Evolutionary conservation across 2,797 vertebrate genomes (phyloP).

Genomic region (Semotilus atromaculatus): DNA sequence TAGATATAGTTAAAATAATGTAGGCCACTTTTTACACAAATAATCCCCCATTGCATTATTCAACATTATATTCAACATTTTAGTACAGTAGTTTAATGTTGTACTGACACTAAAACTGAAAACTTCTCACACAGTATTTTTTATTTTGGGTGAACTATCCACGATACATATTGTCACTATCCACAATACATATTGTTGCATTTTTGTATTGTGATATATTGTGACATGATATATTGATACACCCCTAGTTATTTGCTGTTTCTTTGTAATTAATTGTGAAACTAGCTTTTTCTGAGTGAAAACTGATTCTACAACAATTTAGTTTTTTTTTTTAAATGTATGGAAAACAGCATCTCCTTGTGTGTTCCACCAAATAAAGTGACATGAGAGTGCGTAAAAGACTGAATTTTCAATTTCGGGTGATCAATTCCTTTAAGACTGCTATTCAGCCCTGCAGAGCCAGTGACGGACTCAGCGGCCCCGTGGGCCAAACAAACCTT

Average conservation of each 20-base stretch:
- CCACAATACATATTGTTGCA: too few species aligned
- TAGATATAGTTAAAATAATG: too few species aligned
- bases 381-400: slow-evolving; percentile 1
- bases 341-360: not conserved
- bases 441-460: not conserved
- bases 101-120: too few species aligned
- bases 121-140: too few species aligned
- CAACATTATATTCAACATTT: too few species aligned
- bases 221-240: too few species aligned
- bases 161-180: too few species aligned
- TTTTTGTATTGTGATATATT: too few species aligned
- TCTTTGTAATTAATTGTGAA: not conserved
- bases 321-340: not conserved
- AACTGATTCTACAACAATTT: not conserved
- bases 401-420: not conserved
- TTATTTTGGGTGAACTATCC: too few species aligned
- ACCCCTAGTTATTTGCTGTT: not conserved
- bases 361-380: slow-evolving; percentile 16
- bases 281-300: not conserved
- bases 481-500: slow-evolving; percentile 63
- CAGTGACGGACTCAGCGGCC: not conserved
- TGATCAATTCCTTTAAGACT: slow-evolving; percentile 25
- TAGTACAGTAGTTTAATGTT: too few species aligned
- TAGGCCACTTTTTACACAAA: too few species aligned
- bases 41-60: too few species aligned